These are phyloP conservation scores for Thymelicus acteon DNA, from an alignment of 2,888 invertebrate species.

Conservation along the genomic window DNA sequence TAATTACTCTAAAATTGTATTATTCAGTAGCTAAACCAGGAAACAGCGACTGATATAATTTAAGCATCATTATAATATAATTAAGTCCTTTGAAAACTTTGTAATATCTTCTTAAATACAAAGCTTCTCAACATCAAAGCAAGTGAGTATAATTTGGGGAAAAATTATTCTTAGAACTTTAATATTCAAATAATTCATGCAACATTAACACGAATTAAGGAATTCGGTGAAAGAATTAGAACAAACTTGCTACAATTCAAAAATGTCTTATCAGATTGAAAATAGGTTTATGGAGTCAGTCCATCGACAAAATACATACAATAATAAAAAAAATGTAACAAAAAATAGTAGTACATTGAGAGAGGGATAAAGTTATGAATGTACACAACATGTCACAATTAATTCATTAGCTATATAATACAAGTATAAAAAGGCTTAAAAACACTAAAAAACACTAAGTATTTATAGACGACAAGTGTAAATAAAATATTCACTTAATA, in stretches of 20 bases:
- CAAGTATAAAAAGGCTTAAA: no score
- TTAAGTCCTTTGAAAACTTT: constrained; percentile 7
- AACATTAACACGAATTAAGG: not conserved
- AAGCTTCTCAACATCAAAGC: constrained; percentile 9
- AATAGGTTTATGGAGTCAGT: no score
- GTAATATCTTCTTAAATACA: constrained; percentile 7
- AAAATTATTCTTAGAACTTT: constrained; percentile 8
- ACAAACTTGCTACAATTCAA: no score
- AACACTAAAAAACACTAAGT: no score
- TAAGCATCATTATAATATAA: constrained; percentile 15
- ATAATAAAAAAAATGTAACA: no score
- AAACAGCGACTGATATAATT: not conserved
- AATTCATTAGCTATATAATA: no score
- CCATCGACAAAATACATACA: no score
- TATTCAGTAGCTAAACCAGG: constrained; percentile 1
- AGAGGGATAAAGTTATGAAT: no score
- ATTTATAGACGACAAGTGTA: not conserved
- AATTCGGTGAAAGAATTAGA: no score
- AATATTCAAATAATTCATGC: constrained; percentile 2
- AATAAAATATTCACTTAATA: not conserved
- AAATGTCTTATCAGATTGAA: no score
- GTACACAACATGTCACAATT: no score
- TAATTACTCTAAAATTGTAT: not conserved
- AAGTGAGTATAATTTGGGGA: constrained; percentile 3
- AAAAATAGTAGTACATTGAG: no score